Evolutionary conservation across 2,113 vertebrate genomes (phyloP), one percentile per base, ranked within the genome.

Genomic region (Microcebus tavaratra): DNA sequence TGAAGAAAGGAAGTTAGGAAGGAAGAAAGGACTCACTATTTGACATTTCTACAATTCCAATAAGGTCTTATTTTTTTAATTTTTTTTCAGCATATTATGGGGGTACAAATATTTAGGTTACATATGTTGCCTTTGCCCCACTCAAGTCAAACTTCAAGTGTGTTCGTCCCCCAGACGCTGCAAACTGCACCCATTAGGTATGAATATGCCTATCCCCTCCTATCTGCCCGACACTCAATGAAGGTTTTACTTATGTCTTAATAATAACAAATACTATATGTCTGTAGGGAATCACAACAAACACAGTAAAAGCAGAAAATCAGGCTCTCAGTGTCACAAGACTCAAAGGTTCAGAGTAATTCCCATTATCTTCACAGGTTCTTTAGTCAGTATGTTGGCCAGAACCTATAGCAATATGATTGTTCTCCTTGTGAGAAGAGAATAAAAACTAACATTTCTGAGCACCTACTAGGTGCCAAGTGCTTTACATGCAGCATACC

Each of bases 21-120:
- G 31, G 73, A 25, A 48, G 4, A 48, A 45, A 63, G 39, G 27
- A 21, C 57, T 96, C 57, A 76, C 31, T 50, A 48, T 86, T 27
- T 95, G 61, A 78, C 55, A 90, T 87, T 90, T 94, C 25, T 63
- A 84, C 12, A 91, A 80, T 79, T 88, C 55, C 88, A 96, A 9
- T 72, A 72, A 50, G 20, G 18, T 57, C 55, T 57, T 53, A 42
- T 55, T 55, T 55, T 53, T 53, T 53, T 17, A 15, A 17, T 53
- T 55, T 55, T 55, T 55, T 55, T 55, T 55, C 53, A 55, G 53
- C 5, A 55, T 18, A 55, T 55, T 55, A 55, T 17, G 53, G 53
- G 53, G 53, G 53, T 55, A 55, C 53, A 55, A 55, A 55, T 55
- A 17, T 55, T 55, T 55, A 55, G 53, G 17, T 55, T 55, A 55